A percentile compares a stretch with the other conserved stretches of the same genome.
These are phyloP conservation scores for Acrocera orbiculus DNA, from an alignment of 2,888 invertebrate genomes.

Conservation along the genomic window DNA sequence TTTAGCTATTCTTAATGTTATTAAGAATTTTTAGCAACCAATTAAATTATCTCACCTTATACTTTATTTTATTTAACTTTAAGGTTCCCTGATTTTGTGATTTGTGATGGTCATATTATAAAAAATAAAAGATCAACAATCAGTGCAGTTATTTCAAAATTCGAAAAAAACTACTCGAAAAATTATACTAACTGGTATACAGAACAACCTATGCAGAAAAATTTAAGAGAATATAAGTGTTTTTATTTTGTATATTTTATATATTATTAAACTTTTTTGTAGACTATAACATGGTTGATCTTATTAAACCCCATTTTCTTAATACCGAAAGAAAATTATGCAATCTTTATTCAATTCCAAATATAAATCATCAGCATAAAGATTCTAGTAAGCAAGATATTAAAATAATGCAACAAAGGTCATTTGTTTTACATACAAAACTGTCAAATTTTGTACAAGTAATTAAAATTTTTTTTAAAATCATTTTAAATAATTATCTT, in stretches of 20 bases:
- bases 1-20: too few relatives aligned
- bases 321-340: slow-evolving; percentile 66
- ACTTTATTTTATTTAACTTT: background rate
- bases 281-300: slow-evolving; percentile 81
- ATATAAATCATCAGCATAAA: slow-evolving; percentile 70
- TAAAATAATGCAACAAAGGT: slow-evolving; percentile 64
- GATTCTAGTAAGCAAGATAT: slow-evolving; percentile 66
- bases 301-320: slow-evolving; percentile 73
- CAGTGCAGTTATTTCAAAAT: slow-evolving; percentile 52
- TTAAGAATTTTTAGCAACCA: too few relatives aligned
- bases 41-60: background rate
- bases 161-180: slow-evolving; percentile 54
- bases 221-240: slow-evolving; percentile 53
- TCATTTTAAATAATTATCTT: background rate
- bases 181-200: slow-evolving; percentile 75
- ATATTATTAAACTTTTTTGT: slow-evolving; percentile 5
- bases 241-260: background rate
- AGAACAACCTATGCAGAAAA: slow-evolving; percentile 91
- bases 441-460: slow-evolving; percentile 53
- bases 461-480: slow-evolving; percentile 7
- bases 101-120: slow-evolving; percentile 79
- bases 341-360: slow-evolving; percentile 67
- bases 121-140: slow-evolving; percentile 66
- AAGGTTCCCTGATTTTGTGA: slow-evolving; percentile 62
- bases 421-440: slow-evolving; percentile 70